These are phyloP conservation scores for Alethe diademata DNA, from an alignment of 2,113 vertebrate genomes.

Conservation along the genomic window DNA sequence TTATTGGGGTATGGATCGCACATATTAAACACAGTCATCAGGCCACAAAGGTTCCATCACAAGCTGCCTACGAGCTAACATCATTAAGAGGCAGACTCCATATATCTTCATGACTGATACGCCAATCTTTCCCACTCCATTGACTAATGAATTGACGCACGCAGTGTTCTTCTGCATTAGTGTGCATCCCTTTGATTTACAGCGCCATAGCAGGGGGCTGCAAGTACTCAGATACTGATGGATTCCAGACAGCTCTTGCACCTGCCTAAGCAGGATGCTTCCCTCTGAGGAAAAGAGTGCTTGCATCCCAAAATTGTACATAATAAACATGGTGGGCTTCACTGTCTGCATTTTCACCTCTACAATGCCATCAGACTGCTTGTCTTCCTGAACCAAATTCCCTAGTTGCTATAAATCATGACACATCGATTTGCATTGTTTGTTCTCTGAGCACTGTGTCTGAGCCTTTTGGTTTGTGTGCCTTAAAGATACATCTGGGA, in stretches of 20 bases:
- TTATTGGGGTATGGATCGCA: slow-evolving; percentile 62
- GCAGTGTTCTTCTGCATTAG: background rate
- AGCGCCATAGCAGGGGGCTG: background rate
- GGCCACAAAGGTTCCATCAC: slow-evolving; percentile 46
- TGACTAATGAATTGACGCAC: slow-evolving; percentile 61
- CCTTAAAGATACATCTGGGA: background rate
- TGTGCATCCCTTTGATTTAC: slow-evolving; percentile 37
- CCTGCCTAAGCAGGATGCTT: background rate
- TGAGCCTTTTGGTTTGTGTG: background rate
- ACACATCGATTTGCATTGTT: background rate
- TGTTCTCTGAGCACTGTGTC: background rate
- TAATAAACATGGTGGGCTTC: background rate
- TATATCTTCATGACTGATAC: slow-evolving; percentile 51
- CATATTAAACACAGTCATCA: slow-evolving; percentile 51
- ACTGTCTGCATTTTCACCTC: background rate
- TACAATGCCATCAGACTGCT: background rate
- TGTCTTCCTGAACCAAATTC: background rate
- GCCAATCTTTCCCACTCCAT: slow-evolving; percentile 41
- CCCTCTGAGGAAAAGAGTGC: background rate
- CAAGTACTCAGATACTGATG: background rate
- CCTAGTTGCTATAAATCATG: background rate
- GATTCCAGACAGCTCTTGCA: slow-evolving; percentile 5
- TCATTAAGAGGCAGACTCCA: slow-evolving; percentile 59
- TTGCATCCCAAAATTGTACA: background rate
- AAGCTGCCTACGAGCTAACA: slow-evolving; percentile 54